A percentile compares a stretch with the other conserved stretches of the same genome.
Evolutionary conservation across 92 coral and sea anemone species (phyloP).

Genomic region (Anthopleura xanthogrammica): DNA sequence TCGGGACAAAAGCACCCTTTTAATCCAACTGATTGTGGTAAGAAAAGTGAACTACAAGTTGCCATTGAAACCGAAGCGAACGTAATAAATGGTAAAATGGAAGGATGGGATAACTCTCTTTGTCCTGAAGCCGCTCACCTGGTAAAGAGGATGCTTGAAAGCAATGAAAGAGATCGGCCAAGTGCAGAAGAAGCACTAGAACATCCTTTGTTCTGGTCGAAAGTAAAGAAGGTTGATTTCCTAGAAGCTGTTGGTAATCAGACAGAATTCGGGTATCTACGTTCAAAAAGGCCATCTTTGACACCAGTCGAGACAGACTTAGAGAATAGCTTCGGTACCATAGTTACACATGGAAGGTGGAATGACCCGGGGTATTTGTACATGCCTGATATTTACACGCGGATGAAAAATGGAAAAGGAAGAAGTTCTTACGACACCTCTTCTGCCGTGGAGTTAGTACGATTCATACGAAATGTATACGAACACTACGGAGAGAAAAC

Average conservation of each 20-base stretch:
- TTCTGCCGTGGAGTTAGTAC: no score
- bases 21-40: not conserved
- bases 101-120: not conserved
- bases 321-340: not conserved
- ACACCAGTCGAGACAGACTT: not conserved
- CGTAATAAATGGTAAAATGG: not conserved
- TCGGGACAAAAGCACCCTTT: not conserved
- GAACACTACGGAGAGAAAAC: no score
- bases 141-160: conserved; percentile 8
- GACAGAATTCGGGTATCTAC: not conserved
- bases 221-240: conserved; percentile 16
- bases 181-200: conserved; percentile 6
- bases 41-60: not conserved
- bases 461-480: no score
- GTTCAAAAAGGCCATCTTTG: not conserved
- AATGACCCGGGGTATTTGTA: not conserved
- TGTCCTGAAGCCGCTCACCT: conserved; percentile 12
- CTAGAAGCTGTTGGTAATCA: not conserved
- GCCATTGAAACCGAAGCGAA: not conserved
- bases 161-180: conserved; percentile 6
- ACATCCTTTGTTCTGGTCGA: conserved; percentile 52
- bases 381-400: not conserved
- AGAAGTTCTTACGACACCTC: no score
- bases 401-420: not conserved
- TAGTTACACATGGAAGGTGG: not conserved